Conservation (phyloP, 2,888 invertebrate species). For the Synergus itoensis region DNA sequence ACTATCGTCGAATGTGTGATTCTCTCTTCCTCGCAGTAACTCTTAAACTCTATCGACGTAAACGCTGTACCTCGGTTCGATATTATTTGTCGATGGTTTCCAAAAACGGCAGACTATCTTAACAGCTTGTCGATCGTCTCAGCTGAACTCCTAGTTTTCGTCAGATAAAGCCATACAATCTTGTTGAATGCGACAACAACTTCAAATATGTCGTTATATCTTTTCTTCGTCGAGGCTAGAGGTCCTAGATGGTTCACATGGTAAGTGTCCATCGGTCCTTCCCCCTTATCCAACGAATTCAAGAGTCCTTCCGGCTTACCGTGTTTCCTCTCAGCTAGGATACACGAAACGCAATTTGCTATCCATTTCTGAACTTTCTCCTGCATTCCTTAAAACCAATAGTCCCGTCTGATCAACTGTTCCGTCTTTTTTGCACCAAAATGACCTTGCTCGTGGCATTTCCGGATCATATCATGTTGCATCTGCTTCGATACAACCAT, state of each 20-base stretch:
- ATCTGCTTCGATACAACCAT: neutral
- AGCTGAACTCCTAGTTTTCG: neutral
- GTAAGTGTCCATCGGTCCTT: conserved; percentile 47
- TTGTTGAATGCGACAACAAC: conserved; percentile 11
- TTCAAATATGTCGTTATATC: conserved; percentile 36
- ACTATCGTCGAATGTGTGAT: conserved; percentile 26
- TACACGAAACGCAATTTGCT: conserved; percentile 52
- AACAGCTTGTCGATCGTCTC: neutral
- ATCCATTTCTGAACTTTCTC: conserved; percentile 48
- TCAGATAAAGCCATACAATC: neutral
- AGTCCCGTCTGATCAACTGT: conserved; percentile 48
- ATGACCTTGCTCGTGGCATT: conserved; percentile 21
- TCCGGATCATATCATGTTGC: neutral
- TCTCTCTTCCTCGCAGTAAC: too few species aligned
- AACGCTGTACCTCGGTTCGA: too few species aligned
- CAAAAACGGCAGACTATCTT: conserved; percentile 15
- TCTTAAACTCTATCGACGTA: too few species aligned
- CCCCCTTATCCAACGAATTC: conserved; percentile 47
- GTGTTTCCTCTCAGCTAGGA: conserved; percentile 51
- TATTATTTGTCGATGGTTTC: neutral
- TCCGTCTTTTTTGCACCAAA: conserved; percentile 47
- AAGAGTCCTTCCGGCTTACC: conserved; percentile 53
- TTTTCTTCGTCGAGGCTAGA: neutral
- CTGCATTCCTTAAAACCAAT: conserved; percentile 48
- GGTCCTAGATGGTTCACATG: conserved; percentile 52